Conservation (phyloP, 2,113 vertebrate species). For the Eudyptes chrysolophus region DNA sequence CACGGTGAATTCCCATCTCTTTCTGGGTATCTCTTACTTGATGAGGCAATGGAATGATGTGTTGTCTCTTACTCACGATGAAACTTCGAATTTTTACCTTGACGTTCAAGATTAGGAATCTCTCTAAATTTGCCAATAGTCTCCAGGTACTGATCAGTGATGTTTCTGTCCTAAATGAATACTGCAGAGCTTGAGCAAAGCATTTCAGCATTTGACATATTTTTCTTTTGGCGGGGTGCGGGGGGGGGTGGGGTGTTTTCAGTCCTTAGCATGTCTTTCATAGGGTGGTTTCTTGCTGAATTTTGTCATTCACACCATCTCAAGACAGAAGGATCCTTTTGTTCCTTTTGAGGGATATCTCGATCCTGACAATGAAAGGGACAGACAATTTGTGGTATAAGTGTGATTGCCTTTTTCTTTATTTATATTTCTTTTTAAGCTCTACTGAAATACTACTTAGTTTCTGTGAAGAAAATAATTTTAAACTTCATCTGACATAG, state of each 20-base stretch:
- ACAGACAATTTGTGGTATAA: not conserved
- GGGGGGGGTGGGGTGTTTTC: not conserved
- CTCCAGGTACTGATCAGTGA: not conserved
- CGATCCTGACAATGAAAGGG: not conserved
- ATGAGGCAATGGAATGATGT: not conserved
- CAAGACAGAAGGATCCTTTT: not conserved
- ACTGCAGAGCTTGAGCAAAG: not conserved
- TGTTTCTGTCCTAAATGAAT: not conserved
- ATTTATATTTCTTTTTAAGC: not conserved
- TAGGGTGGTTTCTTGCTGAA: not conserved
- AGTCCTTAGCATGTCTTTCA: not conserved
- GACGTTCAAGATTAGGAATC: not conserved
- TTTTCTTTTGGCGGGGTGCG: rapidly evolving
- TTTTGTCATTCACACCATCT: not conserved
- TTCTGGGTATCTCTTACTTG: not conserved
- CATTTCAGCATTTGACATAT: not conserved
- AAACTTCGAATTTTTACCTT: not conserved
- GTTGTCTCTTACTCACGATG: not conserved
- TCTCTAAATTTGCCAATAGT: not conserved
- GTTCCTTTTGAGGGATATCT: not conserved
- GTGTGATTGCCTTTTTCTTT: not conserved
- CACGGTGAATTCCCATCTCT: not conserved
- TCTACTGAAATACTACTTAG: constrained; percentile 14
- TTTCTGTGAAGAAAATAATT: constrained; percentile 6
- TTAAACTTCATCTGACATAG: constrained; percentile 8